Percentiles rank a stretch among this genome's conserved stretches.
phyloP scores from a whole-genome alignment of 1,140 invertebrate species.

The Thaumatotibia leucotreta region DNA sequence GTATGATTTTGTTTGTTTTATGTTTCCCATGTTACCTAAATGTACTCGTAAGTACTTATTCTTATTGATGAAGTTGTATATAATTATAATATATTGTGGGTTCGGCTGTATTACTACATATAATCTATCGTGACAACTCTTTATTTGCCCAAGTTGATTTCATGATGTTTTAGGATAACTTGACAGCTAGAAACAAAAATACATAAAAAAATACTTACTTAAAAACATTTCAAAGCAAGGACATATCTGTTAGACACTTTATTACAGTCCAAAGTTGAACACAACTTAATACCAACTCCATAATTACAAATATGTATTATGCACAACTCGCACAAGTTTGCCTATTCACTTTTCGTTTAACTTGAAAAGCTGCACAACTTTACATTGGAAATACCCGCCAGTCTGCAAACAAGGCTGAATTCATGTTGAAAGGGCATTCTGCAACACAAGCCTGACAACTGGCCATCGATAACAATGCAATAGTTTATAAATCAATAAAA shows the following conservation, averaged over 20 bases:
- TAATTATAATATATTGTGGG: no score
- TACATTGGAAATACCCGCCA: not conserved
- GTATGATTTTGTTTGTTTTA: no score
- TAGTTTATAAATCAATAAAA: constrained; percentile 40
- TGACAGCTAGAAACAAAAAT: no score
- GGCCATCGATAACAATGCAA: constrained; percentile 22
- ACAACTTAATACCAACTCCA: not conserved
- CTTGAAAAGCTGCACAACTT: not conserved
- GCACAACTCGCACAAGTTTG: not conserved
- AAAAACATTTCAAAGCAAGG: not conserved
- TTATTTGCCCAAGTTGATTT: no score
- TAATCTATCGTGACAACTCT: no score
- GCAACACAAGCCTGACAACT: not conserved
- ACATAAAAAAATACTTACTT: not conserved
- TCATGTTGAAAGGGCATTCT: not conserved
- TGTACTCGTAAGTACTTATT: no score
- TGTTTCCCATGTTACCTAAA: no score
- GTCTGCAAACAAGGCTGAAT: not conserved
- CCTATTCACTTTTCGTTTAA: not conserved
- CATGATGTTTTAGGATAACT: no score
- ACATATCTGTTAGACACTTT: not conserved
- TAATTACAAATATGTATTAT: not conserved
- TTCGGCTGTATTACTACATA: no score
- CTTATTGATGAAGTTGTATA: no score
- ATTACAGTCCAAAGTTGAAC: not conserved